Evolutionary conservation across 1,140 invertebrate species (phyloP), one percentile per base, ranked within the genome.

Genomic region (Panulirus ornatus): DNA sequence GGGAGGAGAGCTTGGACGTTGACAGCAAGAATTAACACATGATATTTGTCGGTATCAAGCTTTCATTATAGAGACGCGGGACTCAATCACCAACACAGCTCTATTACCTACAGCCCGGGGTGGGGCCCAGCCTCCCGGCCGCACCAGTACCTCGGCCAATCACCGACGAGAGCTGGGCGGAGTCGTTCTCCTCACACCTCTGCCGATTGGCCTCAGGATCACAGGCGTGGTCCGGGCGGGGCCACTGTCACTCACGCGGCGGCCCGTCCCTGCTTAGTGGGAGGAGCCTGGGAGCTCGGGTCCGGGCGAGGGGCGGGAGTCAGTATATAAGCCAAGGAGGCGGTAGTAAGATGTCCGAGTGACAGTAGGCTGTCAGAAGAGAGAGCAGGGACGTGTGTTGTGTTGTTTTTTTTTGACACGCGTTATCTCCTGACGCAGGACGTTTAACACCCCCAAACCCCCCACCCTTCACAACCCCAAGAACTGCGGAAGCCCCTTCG

Each of bases 21-120:
- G 91, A 92, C 91, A 92, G 88, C 88, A 84, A 83, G 86, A 88
- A 90, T 92, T 88, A 90, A 86, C 88, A 83, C 88, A 92, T 92
- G 88, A 92, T 89, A 84, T 87, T 90, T 92, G 91, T 90, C 88
- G 85, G 83, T 81, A 81, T 92, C 91, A 92, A 84, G 88, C 88
- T 92, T 92, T 92, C 91, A 92, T 92, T 92, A 90, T 73, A 82
- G 84, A 75, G 84, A 75, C 84, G 76, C 89, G 84, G 66, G 88
- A 90, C 84, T 87, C 91, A 89, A 92, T 90, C 89, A 89, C 81
- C 79, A 27, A 22, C 88, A 92, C 91, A 92, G 88, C 91, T 92
- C 91, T 85, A 92, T 92, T 92, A 92, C 91, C 88, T 70, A 66
- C 30, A 27, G 42, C 76, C 63, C 19, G 34, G 27, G 66, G 58